Conservation (phyloP, 1,140 invertebrate genomes). For the Trachelipus rathkii region DNA sequence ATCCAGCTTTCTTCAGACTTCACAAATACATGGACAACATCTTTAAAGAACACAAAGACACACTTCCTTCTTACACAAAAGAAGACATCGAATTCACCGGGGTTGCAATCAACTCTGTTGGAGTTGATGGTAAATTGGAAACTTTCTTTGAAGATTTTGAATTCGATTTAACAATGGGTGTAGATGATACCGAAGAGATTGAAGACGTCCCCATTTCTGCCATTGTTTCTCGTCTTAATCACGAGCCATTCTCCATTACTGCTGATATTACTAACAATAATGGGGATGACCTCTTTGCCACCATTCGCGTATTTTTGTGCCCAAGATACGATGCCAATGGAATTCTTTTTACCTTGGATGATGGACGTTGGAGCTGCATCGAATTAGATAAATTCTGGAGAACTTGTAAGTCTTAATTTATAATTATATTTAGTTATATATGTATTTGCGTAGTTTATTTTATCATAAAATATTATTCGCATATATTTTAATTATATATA, state of each 20-base stretch:
- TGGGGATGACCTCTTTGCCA: not conserved
- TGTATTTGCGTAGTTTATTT: not conserved
- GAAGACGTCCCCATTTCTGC: constrained; percentile 6
- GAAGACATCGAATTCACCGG: constrained; percentile 57
- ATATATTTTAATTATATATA: not conserved
- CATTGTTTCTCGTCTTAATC: constrained; percentile 19
- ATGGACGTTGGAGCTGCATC: constrained; percentile 60
- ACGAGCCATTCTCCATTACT: constrained; percentile 1
- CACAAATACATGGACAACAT: constrained; percentile 59
- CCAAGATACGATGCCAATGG: constrained; percentile 20
- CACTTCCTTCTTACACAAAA: constrained; percentile 43
- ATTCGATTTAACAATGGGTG: constrained; percentile 61
- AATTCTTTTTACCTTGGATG: constrained; percentile 54
- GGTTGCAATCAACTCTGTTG: constrained; percentile 61
- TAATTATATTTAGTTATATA: not conserved
- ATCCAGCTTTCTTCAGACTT: constrained; percentile 54
- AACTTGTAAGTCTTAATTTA: not conserved
- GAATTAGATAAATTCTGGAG: constrained; percentile 62
- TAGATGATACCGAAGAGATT: constrained; percentile 49
- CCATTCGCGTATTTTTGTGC: constrained; percentile 23
- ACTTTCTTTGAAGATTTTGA: constrained; percentile 69
- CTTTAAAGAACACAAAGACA: constrained; percentile 52
- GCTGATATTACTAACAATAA: constrained; percentile 6
- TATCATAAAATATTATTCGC: not conserved
- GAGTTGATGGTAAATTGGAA: constrained; percentile 59